Evolutionary conservation across 2,888 invertebrate species (phyloP), one percentile per base, ranked within the genome.

Genomic region (Drosophila kokeensis): DNA sequence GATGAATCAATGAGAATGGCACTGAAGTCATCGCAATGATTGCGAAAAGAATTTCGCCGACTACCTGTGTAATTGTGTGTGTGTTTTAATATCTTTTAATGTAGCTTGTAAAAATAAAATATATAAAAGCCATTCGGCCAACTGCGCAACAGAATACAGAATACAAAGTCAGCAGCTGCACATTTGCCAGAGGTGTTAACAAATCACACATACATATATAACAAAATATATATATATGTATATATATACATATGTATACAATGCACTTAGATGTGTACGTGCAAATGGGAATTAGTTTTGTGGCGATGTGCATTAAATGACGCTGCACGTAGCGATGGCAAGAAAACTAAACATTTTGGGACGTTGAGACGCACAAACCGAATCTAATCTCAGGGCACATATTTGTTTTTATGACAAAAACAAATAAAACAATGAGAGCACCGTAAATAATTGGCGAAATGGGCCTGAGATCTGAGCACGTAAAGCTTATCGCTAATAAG

Each of bases 61-160:
- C 18, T 38, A 40, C 27, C 24, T 50, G 30, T 24, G 18, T 15
- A 21, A 4, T 8, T 8, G n/a, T 21, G 38, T 21, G 21, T 36
- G 38, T 24, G 52, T 34, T 69, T 40, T 63, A 52, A 64, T 76
- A 58, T 79, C 64, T 70, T 64, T 79, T 64, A 70, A 60, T 69
- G 38, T 61, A 63, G 54, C 63, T 32, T 79, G 79, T 65, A 76
- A 62, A 75, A 83, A 79, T 68, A 78, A 62, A 67, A 61, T 72
- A 59, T 72, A 57, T 61, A 73, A 59, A 64, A 75, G 61, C 57
- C 71, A 79, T 70, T 58, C 42, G 71, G 61, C 45, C 45, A 82
- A 85, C 88, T 88, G 83, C 88, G 85, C 85, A 85, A 78, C 76
- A 76, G 66, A 82, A 76, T 69, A 87, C n/a, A n/a, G n/a, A 86